Evolutionary conservation across 2,113 vertebrate species (phyloP), one percentile per base, ranked within the genome.

Genomic region (Corythornis cristatus): DNA sequence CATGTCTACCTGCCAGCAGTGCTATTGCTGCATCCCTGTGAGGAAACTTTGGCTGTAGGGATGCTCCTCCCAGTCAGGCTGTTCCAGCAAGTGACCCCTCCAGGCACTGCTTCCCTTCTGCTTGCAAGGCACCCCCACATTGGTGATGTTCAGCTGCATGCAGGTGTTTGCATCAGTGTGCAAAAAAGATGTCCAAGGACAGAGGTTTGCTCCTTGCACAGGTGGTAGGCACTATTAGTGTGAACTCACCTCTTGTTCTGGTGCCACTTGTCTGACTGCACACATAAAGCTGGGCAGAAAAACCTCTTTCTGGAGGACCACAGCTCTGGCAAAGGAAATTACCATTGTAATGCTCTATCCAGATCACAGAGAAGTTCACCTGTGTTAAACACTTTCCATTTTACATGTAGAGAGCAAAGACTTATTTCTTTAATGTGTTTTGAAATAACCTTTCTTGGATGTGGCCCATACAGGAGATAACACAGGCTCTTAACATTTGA

Each of bases 111-210:
- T 37, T 37, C 37, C 37, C 37, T 37, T 37, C 37, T 37, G 1
- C 26, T 86, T 43, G 53, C 26, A 21, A n/a, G 25, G 64, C 51
- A 35, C 26, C 51, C 40, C 53, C 18, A 12, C 0, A 0, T 2
- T 48, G 67, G 15, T 0, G 6, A 46, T 0, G 0, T 35, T 57
- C 37, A 40, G 17, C 16, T 70, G 35, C 2, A 0, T 25, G 8
- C 11, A 19, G 25, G 18, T 33, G 33, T 45, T 68, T 19, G 29
- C 16, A 5, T 19, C 20, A 11, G 0, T 8, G 8, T n/a, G 26
- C 57, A 31, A 29, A 15, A 20, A 20, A 31, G 57, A 33, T 40
- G 29, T 17, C 26, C 2, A 14, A 68, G 20, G 29, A 37, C 37
- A 35, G 60, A 70, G 37, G 26, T 66, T 68, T 43, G 37, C 29